Evolutionary conservation across 2,888 invertebrate genomes (phyloP), one percentile per base, ranked within the genome.

Genomic region (Athalia circularis): DNA sequence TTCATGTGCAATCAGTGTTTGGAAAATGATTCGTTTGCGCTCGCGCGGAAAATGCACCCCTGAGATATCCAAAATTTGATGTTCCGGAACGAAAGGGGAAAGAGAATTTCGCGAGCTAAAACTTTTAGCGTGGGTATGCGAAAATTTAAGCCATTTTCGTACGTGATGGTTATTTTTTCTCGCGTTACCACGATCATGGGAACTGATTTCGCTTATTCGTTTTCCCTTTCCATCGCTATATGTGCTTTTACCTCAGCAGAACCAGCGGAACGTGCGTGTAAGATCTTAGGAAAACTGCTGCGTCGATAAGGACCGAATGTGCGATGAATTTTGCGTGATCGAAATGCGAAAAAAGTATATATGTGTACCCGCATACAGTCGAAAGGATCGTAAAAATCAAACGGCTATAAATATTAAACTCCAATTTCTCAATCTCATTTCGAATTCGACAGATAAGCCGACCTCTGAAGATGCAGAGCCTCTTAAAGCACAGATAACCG

Each of bases 331-430:
- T 75, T 5, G 15, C 62, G 75, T 75, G 48, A 75, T 75, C 75
- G 47, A 59, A 59, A 72, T 68, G 52, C 68, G 68, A 68, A 29
- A 52, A 15, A 52, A 68, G 29, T 29, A 29, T 29, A 29, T 29
- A 2, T 2, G 29, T 29, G 2, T 29, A 29, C 29, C 29, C 29
- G 29, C 29, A 29, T 2, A 29, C 8, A 8, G 62, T 62, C 13
- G 61, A 15, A 8, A 8, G 50, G 47, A 61, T 59, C 72, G 72
- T 72, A 75, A 75, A 75, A 75, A 75, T 75, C 62, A 75, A 75
- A 75, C 52, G 75, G 62, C 62, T 52, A 62, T 75, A 62, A 75
- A 75, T 75, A 75, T 75, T 75, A 75, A 75, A 62, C 62, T 75
- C 75, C 75, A 62, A 75, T 62, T 64, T 52, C 75, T 62, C 75